Evolutionary conservation across 2,888 invertebrate species (phyloP).

Genomic region (Osmoderma eremita): DNA sequence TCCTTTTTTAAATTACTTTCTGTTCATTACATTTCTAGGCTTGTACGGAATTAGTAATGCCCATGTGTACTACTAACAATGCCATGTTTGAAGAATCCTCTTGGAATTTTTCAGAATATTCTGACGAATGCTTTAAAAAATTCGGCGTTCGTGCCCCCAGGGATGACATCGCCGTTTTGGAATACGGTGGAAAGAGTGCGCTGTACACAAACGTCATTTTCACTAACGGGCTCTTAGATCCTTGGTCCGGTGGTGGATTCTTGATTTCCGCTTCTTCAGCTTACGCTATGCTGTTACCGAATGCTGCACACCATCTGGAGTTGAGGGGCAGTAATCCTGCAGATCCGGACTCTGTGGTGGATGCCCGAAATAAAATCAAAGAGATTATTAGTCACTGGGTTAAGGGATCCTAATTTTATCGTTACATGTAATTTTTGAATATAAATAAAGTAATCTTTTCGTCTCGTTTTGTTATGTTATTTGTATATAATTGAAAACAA

Average conservation of each 20-base stretch:
- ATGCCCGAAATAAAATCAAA: constrained; percentile 72
- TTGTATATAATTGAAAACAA: too few species aligned
- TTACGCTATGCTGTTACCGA: constrained; percentile 77
- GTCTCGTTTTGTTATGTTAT: background rate
- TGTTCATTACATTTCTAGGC: constrained; percentile 65
- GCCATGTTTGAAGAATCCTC: constrained; percentile 84
- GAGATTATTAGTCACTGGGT: constrained; percentile 73
- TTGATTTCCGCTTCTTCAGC: constrained; percentile 73
- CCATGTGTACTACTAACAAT: constrained; percentile 75
- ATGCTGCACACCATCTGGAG: constrained; percentile 89
- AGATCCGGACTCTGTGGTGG: constrained; percentile 74
- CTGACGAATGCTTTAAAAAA: constrained; percentile 74
- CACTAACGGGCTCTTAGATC: constrained; percentile 87
- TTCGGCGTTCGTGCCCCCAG: constrained; percentile 73
- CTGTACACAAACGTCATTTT: constrained; percentile 75
- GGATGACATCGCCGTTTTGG: constrained; percentile 71
- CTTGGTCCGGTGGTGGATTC: constrained; percentile 89
- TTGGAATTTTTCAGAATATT: constrained; percentile 78
- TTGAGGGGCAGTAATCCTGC: constrained; percentile 71
- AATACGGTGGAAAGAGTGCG: constrained; percentile 83
- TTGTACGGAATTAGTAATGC: constrained; percentile 98
- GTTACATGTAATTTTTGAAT: background rate
- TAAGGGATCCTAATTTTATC: constrained; percentile 20
- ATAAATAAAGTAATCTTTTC: background rate
- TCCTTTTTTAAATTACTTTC: constrained; percentile 18